Base-by-base conservation (phyloP, 2,797 vertebrate genomes). In the Pipistrellus pygmaeus region DNA sequence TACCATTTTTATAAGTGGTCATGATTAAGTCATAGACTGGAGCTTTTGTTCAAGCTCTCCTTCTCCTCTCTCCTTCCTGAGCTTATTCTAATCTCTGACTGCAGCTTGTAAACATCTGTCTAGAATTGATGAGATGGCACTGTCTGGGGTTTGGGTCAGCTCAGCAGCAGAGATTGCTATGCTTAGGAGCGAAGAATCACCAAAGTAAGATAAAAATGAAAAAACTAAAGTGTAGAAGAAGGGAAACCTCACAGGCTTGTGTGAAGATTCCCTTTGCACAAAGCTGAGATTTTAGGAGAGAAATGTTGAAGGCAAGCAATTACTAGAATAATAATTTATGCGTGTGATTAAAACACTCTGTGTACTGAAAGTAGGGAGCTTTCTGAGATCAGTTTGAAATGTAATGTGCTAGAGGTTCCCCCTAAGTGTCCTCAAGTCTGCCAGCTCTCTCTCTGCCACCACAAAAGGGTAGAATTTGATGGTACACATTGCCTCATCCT, bases 41-140 rank as follows among this genome's bases (percentile, higher is more conserved):
- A 93, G 41, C 32, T 80, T 93, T 94, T 44, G 89, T 94, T 87
- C 71, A 73, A 91, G 82, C 15, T 82, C 64, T 62, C 57, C 30
- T 10, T n/a, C 25, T 38, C 15, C 90, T 90, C 30, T 55, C 71
- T 10, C 11, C 7, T 93, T 81, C 51, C 20, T 27, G 51, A 72
- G 20, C n/a, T 66, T 89, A 84, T 48, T 66, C n/a, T 88, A 32
- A 68, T 91, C 68, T 92, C 84, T 96, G 57, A 82, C 73, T 94
- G 10, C 85, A 95, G 30, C 73, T 68, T 90, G 30, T 92, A 94
- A 83, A 90, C 88, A 94, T 85, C 68, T 91, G 62, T 92, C 86
- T 78, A 81, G 68, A 68, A 68, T 68, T 18, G 64, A 68, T 68
- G 17, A 35, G n/a, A 68, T 32, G 64, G 9, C 3, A 15, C n/a